phyloP scores from a whole-genome alignment of 2,797 vertebrate genomes.

The Falco biarmicus region DNA sequence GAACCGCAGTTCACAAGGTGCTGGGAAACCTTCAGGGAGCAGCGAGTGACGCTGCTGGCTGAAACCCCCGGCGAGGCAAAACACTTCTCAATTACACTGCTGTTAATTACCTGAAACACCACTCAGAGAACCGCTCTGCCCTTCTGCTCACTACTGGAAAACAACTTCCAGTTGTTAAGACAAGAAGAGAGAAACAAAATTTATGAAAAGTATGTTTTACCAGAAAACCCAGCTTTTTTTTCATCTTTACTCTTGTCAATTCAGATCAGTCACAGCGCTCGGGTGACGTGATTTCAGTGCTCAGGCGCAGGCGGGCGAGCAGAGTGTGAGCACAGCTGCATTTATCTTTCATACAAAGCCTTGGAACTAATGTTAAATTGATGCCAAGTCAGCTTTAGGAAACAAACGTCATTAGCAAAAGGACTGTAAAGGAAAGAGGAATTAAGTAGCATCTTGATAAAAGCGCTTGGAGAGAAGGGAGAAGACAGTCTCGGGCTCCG shows the following conservation, averaged over 20 bases:
- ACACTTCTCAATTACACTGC: not conserved
- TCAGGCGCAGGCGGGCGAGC: not conserved
- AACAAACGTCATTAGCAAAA: conserved; percentile 51
- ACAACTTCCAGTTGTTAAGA: not conserved
- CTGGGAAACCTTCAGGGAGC: not conserved
- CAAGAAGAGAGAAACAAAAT: not conserved
- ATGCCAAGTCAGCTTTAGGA: conserved; percentile 42
- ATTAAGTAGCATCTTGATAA: conserved; percentile 34
- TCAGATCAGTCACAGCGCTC: conserved; percentile 4
- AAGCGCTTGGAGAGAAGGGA: not conserved
- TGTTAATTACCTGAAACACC: conserved; percentile 42
- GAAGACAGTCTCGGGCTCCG: not conserved
- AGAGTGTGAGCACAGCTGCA: conserved; percentile 27
- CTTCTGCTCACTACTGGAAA: not conserved
- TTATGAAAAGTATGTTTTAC: not conserved
- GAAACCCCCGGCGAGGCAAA: not conserved
- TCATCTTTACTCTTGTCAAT: conserved; percentile 6
- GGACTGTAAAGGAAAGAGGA: conserved; percentile 5
- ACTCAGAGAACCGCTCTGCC: not conserved
- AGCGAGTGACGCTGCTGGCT: not conserved
- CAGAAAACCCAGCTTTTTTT: not conserved
- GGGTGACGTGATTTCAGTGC: not conserved
- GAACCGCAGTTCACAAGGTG: not conserved
- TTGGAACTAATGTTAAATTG: conserved; percentile 47
- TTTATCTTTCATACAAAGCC: conserved; percentile 41